Conservation (phyloP, 2,113 vertebrate genomes). For the Synodontis membranacea region DNA sequence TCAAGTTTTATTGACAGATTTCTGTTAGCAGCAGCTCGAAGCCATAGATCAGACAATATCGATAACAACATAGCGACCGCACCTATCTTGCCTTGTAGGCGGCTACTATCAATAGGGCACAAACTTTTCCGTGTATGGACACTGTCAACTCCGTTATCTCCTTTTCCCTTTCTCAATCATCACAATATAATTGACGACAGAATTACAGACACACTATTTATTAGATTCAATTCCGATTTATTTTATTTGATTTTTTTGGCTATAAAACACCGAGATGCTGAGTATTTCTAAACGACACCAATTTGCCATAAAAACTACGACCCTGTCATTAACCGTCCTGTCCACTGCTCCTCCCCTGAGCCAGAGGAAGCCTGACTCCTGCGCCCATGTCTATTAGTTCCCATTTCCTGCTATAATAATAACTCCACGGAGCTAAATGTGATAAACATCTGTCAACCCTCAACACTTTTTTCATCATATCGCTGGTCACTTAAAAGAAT, state of each 20-base stretch:
- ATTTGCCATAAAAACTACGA: neutral
- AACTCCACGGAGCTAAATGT: neutral
- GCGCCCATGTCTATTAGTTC: neutral
- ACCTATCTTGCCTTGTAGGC: too few species aligned
- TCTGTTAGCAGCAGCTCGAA: neutral
- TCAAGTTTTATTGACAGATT: neutral
- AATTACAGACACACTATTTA: neutral
- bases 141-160: neutral
- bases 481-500: neutral
- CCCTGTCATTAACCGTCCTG: neutral
- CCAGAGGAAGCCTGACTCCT: neutral
- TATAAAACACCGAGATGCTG: neutral
- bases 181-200: neutral
- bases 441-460: neutral
- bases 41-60: neutral
- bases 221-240: neutral
- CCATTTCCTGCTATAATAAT: neutral
- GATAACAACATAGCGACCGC: neutral
- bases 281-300: neutral
- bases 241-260: neutral
- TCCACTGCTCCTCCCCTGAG: neutral
- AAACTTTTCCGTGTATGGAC: too few species aligned
- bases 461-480: neutral
- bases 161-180: neutral
- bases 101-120: neutral